Evolutionary conservation across 2,888 invertebrate species (phyloP).

Genomic region (Neria commutata): DNA sequence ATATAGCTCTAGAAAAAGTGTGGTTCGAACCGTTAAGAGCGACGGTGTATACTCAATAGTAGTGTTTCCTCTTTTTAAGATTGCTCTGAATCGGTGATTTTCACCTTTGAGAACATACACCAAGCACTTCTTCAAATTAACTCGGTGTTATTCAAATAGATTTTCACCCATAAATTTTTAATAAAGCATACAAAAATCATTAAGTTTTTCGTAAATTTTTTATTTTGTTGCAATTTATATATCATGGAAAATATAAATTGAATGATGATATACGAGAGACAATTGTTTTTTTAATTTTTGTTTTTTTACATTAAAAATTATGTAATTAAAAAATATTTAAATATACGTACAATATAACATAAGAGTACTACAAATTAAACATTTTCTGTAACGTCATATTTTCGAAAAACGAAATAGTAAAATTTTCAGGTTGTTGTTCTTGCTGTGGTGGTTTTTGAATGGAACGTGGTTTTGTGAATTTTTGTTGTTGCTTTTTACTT

Average conservation of each 20-base stretch:
- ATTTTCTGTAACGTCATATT: no score
- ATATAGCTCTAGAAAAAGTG: no score
- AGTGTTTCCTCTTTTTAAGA: no score
- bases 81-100: no score
- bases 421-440: neutral
- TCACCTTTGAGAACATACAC: no score
- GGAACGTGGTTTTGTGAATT: neutral
- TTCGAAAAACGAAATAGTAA: neutral
- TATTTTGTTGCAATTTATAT: conserved; percentile 1
- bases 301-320: conserved; percentile 9
- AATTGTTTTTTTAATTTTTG: neutral
- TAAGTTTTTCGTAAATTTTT: neutral
- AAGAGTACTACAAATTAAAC: neutral
- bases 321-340: conserved; percentile 4
- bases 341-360: neutral
- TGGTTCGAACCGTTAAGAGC: no score
- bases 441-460: neutral
- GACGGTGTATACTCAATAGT: no score
- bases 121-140: no score
- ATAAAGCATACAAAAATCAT: no score
- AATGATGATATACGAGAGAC: neutral
- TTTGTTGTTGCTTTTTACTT: conserved; percentile 1
- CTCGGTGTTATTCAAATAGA: no score
- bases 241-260: neutral
- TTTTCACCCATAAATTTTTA: no score